These are phyloP conservation scores for Microcebus murinus DNA, from an alignment of 2,113 vertebrate species.

Conservation along the genomic window DNA sequence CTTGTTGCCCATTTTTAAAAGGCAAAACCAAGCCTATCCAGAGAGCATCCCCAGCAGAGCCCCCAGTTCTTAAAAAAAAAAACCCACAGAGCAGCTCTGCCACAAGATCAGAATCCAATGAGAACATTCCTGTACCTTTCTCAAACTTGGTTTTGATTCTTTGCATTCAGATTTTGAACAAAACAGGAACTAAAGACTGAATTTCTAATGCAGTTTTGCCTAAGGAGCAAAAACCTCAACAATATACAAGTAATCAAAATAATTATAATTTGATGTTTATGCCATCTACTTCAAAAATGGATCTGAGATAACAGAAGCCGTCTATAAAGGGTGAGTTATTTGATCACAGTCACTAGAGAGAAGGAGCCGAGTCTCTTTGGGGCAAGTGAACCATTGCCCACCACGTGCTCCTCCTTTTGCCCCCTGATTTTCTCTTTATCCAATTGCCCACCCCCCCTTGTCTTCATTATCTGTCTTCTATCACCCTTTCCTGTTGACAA, in stretches of 20 bases:
- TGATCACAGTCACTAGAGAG: background rate
- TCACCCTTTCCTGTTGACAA: background rate
- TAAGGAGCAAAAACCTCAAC: background rate
- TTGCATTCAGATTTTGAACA: conserved; percentile 20
- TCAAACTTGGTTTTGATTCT: background rate
- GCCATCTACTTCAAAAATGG: background rate
- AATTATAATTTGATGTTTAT: background rate
- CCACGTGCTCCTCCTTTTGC: background rate
- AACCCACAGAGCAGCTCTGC: background rate
- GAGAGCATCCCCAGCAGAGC: background rate
- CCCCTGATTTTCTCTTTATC: background rate
- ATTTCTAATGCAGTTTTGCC: background rate
- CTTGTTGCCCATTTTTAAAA: background rate
- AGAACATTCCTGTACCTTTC: background rate
- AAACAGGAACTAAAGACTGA: background rate
- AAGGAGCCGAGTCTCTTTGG: background rate
- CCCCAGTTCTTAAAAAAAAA: background rate
- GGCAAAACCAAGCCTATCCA: background rate
- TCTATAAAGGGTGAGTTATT: background rate
- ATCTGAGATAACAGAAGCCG: background rate
- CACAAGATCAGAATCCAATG: background rate
- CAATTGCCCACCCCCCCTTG: background rate
- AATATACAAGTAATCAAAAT: background rate
- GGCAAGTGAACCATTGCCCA: background rate
- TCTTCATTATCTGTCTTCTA: background rate